Base-by-base conservation (phyloP, 2,888 invertebrate genomes). In the Prosapia bicincta region DNA sequence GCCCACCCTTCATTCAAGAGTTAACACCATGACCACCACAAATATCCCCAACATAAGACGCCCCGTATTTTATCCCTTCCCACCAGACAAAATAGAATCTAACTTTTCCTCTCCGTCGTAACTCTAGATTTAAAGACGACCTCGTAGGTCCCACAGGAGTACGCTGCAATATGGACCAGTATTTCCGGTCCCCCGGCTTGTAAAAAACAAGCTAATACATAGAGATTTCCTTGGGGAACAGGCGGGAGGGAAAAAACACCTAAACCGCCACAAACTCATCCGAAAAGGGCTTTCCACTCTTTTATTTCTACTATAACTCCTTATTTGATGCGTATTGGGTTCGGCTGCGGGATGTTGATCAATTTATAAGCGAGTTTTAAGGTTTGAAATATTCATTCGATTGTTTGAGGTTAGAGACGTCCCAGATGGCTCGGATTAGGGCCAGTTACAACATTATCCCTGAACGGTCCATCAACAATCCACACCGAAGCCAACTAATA, bases 111-210 rank as follows among this genome's bases (percentile, higher is more conserved):
- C 54, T 13, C 20, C 54, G 20, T 54, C 54, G 54, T 54, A 54
- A 54, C 54, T 54, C 54, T 54, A 54, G 54, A 54, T 54, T 54
- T 54, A 54, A 54, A 54, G 54, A 54, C 54, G 54, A 54, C 54
- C 54, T 54, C 54, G 20, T 5, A 54, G 2, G 54, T 54, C 54
- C 54, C 54, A 54, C n/a, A 54, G 54, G 54, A 54, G 54, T 54
- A 20, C 54, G 20, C 20, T 20, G 54, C 54, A 54, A 54, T 54
- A 54, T 54, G 54, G 54, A 54, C 54, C 54, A 54, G 54, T 54
- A 54, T 54, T 54, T 54, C 54, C 54, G 54, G 54, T 54, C n/a
- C 54, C 54, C 54, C 20, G 13, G 20, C 54, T 54, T 54, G 54
- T 54, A 54, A 54, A 54, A 54, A 54, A 54, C 54, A 54, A 54